Evolutionary conservation across 2,888 invertebrate genomes (phyloP).

Genomic region (Heliothis peltigera): DNA sequence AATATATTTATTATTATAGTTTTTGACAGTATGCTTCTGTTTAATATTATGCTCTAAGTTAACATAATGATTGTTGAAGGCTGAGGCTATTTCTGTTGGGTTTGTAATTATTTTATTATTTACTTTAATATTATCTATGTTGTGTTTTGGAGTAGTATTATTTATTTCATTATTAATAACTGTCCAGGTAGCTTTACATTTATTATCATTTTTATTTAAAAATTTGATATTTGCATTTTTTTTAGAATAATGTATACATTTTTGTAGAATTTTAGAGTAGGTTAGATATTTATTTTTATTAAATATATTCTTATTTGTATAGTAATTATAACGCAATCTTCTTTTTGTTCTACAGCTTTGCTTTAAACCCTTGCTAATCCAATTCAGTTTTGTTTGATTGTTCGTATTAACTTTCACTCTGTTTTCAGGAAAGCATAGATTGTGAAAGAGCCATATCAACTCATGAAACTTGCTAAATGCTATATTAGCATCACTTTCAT

Average conservation of each 20-base stretch:
- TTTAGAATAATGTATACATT: conserved; percentile 1
- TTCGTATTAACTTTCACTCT: too few species aligned
- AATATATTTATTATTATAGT: not conserved
- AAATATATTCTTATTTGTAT: conserved; percentile 3
- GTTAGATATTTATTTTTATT: conserved; percentile 9
- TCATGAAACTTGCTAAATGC: conserved; percentile 14
- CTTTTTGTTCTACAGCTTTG: conserved; percentile 3
- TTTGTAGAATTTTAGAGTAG: conserved; percentile 4
- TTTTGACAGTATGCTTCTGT: not conserved
- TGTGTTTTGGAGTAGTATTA: too few species aligned
- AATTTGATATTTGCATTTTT: conserved; percentile 7
- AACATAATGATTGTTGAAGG: conserved; percentile 6
- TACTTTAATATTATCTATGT: too few species aligned
- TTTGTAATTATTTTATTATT: too few species aligned
- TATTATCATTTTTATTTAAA: conserved; percentile 4
- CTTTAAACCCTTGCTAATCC: conserved; percentile 10
- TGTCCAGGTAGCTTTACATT: too few species aligned
- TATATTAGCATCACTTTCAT: conserved; percentile 5
- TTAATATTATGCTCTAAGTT: too few species aligned
- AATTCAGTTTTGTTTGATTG: conserved; percentile 2
- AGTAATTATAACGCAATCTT: not conserved
- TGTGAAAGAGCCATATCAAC: conserved; percentile 9
- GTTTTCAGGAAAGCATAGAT: conserved; percentile 10
- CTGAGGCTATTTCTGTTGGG: too few species aligned
- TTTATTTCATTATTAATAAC: too few species aligned